These are phyloP conservation scores for Nicator chloris DNA, from an alignment of 2,113 vertebrate species.

Conservation along the genomic window DNA sequence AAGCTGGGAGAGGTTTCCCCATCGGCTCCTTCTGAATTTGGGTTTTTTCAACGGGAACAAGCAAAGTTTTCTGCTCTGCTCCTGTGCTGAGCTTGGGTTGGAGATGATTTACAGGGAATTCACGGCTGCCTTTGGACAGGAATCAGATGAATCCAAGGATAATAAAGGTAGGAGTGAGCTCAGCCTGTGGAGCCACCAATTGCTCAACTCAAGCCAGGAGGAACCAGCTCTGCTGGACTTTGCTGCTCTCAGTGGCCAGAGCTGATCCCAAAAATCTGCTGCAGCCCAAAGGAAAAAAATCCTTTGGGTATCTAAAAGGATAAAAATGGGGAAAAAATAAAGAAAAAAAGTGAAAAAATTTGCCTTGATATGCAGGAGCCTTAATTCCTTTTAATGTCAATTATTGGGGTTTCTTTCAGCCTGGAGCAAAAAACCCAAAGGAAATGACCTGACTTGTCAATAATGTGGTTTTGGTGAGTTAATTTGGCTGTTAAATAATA, in stretches of 20 bases:
- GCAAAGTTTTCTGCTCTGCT: background rate
- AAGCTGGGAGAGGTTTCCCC: background rate
- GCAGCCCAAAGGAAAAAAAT: background rate
- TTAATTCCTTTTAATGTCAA: background rate
- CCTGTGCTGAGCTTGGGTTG: background rate
- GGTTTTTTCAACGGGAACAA: background rate
- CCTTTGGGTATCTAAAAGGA: background rate
- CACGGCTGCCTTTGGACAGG: background rate
- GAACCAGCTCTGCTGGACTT: background rate
- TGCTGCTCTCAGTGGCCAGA: background rate
- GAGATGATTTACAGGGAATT: background rate
- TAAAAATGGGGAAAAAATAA: background rate
- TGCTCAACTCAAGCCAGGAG: background rate
- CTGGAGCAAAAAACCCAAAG: background rate
- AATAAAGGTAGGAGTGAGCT: slow-evolving; percentile 56
- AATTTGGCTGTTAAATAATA: background rate
- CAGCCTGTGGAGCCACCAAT: slow-evolving; percentile 12
- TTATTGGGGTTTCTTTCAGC: background rate
- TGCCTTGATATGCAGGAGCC: background rate
- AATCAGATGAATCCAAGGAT: slow-evolving; percentile 14
- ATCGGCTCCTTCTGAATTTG: background rate
- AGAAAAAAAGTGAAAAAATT: background rate
- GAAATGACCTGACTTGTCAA: background rate
- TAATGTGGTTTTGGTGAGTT: background rate
- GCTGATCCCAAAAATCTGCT: background rate